Percentiles rank a stretch among this genome's conserved stretches.
These are phyloP conservation scores for Dromaius novaehollandiae DNA, from an alignment of 2,113 vertebrate genomes.

Conservation along the genomic window DNA sequence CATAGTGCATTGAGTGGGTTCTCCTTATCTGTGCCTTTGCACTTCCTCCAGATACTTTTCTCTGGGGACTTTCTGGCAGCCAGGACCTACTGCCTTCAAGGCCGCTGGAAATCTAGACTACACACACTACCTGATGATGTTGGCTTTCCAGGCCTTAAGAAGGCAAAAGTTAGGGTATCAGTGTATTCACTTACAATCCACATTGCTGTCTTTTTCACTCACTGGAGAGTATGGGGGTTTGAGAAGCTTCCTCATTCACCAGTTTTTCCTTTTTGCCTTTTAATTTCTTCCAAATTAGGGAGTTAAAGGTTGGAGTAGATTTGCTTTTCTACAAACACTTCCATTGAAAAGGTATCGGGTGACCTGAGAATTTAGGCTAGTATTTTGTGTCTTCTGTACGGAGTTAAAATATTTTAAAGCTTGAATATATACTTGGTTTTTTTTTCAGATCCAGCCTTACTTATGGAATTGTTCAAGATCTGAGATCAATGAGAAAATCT, in stretches of 20 bases:
- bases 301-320: not conserved
- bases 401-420: not conserved
- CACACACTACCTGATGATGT: not conserved
- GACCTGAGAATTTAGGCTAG: not conserved
- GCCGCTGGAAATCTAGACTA: not conserved
- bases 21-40: not conserved
- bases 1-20: fast-evolving
- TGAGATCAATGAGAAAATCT: not conserved
- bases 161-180: not conserved
- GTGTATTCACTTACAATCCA: not conserved
- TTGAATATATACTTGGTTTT: not conserved
- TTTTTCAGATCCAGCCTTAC: constrained; percentile 51
- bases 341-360: not conserved
- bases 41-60: not conserved
- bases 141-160: not conserved
- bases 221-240: not conserved
- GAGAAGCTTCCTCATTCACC: not conserved
- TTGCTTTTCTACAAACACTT: not conserved
- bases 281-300: not conserved
- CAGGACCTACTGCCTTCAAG: not conserved
- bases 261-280: not conserved
- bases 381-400: not conserved
- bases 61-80: not conserved
- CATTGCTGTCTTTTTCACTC: not conserved
- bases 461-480: constrained; percentile 48